phyloP scores from a whole-genome alignment of 2,113 vertebrate species.

The Agapornis roseicollis region DNA sequence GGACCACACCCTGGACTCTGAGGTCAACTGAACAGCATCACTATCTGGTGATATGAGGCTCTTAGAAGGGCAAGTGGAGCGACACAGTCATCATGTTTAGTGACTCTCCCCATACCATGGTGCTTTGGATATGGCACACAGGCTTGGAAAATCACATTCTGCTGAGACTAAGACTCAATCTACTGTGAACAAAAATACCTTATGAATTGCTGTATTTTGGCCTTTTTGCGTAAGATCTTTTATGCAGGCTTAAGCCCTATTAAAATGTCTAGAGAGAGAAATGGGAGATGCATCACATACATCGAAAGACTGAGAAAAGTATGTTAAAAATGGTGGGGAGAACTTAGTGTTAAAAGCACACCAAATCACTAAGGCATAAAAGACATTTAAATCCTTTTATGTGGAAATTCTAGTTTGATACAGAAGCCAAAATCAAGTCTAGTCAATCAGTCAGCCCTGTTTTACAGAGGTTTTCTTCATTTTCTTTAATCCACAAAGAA shows the following conservation, averaged over 20 bases:
- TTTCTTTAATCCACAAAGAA: not conserved
- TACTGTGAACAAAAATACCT: not conserved
- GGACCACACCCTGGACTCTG: not conserved
- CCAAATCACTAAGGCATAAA: not conserved
- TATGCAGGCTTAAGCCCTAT: not conserved
- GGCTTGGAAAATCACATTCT: not conserved
- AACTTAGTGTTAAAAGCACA: not conserved
- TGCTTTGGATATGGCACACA: not conserved
- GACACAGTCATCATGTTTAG: not conserved
- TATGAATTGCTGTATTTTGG: not conserved
- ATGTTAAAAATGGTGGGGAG: not conserved
- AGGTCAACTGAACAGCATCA: not conserved
- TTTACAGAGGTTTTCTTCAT: not conserved
- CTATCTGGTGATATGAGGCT: not conserved
- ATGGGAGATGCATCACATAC: not conserved
- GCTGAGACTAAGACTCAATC: not conserved
- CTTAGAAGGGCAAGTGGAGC: not conserved
- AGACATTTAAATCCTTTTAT: constrained; percentile 16
- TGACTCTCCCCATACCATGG: not conserved
- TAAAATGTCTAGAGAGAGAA: not conserved
- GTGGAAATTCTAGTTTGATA: constrained; percentile 3
- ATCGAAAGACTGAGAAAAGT: not conserved
- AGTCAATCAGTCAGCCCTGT: not conserved
- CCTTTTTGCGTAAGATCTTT: not conserved
- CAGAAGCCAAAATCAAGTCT: constrained; percentile 35